Conservation (phyloP, 2,888 invertebrate genomes). For the Limnephilus lunatus region DNA sequence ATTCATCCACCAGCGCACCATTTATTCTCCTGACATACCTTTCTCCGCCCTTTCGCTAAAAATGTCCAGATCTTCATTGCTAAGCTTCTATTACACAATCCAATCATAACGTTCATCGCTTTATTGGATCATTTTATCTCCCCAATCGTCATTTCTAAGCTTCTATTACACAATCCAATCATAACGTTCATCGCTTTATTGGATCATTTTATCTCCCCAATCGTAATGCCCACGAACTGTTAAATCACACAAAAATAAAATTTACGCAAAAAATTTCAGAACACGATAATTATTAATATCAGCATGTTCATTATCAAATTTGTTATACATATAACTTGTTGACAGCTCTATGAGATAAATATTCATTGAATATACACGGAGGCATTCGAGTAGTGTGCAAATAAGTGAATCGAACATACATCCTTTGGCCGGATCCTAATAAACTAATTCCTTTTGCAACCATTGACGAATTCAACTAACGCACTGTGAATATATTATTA, state of each 20-base stretch:
- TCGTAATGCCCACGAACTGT: too few species aligned
- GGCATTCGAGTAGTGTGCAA: neutral
- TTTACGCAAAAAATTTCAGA: neutral
- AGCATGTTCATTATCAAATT: neutral
- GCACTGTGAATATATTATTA: slow-evolving; percentile 15
- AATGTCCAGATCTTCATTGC: neutral
- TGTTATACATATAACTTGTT: neutral
- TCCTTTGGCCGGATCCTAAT: slow-evolving; percentile 13
- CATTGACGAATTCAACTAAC: slow-evolving; percentile 31
- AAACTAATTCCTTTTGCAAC: slow-evolving; percentile 41
- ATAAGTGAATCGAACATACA: neutral
- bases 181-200: too few species aligned
- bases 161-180: neutral
- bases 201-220: too few species aligned
- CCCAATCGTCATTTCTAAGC: too few species aligned
- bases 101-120: neutral
- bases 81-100: neutral
- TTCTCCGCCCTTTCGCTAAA: neutral
- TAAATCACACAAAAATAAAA: too few species aligned
- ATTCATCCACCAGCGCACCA: neutral
- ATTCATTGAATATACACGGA: slow-evolving; percentile 4
- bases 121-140: too few species aligned
- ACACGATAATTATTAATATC: neutral
- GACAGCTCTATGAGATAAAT: neutral
- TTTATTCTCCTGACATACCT: neutral